Evolutionary conservation across 2,113 vertebrate species (phyloP), one percentile per base, ranked within the genome.

Genomic region (Argyrosomus japonicus): DNA sequence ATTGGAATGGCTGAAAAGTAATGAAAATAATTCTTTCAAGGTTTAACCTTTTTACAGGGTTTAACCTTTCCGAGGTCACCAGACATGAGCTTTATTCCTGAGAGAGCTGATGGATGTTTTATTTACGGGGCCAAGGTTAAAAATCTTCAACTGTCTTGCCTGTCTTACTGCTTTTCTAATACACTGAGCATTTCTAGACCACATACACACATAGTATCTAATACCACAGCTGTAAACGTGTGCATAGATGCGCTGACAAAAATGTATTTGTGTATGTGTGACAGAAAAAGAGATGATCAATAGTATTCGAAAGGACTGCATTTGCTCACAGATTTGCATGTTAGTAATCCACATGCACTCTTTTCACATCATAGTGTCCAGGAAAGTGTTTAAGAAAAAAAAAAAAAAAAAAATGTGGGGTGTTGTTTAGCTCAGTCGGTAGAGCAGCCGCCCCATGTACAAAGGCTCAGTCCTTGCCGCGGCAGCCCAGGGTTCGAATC

Each of bases 51-150:
- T 91, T 89, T 93, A 83, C 63, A 68, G 68, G 77, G 78, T 89
- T 86, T 94, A 94, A 94, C 93, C 93, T 94, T 92, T 93, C 81
- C 77, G 88, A 91, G 90, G 90, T 93, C 87, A 89, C 70, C 78
- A 85, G 89, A 88, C 93, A 91, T 86, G 91, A 95, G 93, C 86
- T 57, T 73, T 88, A 91, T 90, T 90, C 90, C 88, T 68, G 36
- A 62, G 88, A 90, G 89, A 87, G 87, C 70, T 40, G 85, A 73
- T 87, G 79, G 70, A 88, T 89, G 79, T 87, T 93, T 89, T 92
- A 93, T 94, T 93, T 92, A 88, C 72, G 36, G 85, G 75, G 36
- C 67, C 81, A 79, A 87, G 87, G 86, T 93, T 89, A 94, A 93
- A 85, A 89, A 91, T 92, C 87, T 87, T 88, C 74, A 82, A 87